Conservation (phyloP, 2,888 invertebrate genomes). For the Dendrolimus pini region DNA sequence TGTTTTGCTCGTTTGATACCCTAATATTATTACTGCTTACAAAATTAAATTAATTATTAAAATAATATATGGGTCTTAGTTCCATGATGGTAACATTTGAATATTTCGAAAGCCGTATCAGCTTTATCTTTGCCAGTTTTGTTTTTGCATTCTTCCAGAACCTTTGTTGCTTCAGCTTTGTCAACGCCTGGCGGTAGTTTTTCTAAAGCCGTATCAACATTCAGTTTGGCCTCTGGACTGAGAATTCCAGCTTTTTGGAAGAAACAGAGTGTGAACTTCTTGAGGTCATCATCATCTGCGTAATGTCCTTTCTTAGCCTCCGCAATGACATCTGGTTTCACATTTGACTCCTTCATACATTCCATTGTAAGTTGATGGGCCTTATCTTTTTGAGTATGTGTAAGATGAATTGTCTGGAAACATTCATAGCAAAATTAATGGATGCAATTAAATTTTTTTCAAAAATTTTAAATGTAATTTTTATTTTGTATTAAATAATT, state of each 20-base stretch:
- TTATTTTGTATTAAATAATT: background rate
- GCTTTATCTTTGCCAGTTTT: constrained; percentile 49
- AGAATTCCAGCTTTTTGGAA: constrained; percentile 57
- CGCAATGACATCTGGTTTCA: constrained; percentile 42
- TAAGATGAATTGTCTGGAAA: constrained; percentile 41
- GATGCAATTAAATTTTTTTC: background rate
- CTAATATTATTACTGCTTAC: background rate
- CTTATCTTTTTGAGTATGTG: constrained; percentile 43
- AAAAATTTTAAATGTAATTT: background rate
- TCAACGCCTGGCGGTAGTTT: constrained; percentile 55
- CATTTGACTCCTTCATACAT: constrained; percentile 50
- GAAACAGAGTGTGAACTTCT: constrained; percentile 64
- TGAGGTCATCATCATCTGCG: constrained; percentile 51
- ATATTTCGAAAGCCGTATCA: constrained; percentile 55
- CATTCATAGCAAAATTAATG: constrained; percentile 2
- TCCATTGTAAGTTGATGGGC: constrained; percentile 32
- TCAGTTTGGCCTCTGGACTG: constrained; percentile 46
- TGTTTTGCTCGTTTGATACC: no score
- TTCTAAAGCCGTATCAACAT: constrained; percentile 50
- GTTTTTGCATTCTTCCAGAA: constrained; percentile 53
- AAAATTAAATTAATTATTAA: constrained; percentile 9
- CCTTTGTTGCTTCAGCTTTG: constrained; percentile 44
- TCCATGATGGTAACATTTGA: constrained; percentile 58
- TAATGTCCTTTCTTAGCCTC: constrained; percentile 58
- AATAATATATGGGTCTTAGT: constrained; percentile 44